Conservation (phyloP, 2,888 invertebrate genomes). For the Automeris io region DNA sequence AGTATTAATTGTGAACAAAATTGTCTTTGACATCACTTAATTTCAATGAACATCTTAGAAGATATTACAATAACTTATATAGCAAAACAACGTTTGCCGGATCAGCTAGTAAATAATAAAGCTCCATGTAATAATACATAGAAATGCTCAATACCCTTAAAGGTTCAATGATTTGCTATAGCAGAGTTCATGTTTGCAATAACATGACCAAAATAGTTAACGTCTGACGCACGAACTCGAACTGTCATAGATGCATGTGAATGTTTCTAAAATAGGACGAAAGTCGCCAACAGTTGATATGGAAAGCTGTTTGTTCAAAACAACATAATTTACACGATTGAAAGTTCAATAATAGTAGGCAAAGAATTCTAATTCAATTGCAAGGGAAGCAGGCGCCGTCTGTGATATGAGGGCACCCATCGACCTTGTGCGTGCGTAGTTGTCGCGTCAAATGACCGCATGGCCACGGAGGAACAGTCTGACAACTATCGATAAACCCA, state of each 20-base stretch:
- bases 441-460: slow-evolving; percentile 31
- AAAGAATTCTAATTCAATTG: slow-evolving; percentile 39
- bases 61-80: no score
- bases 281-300: slow-evolving; percentile 40
- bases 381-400: slow-evolving; percentile 38
- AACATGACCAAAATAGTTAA: slow-evolving; percentile 43
- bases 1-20: no score
- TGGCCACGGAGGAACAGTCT: slow-evolving; percentile 27
- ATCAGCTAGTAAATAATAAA: no score
- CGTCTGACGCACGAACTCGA: slow-evolving; percentile 50
- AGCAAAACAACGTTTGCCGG: no score
- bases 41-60: no score
- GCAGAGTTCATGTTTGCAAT: slow-evolving; percentile 13
- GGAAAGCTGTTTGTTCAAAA: slow-evolving; percentile 43
- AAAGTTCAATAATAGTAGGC: slow-evolving; percentile 29
- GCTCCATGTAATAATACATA: not conserved
- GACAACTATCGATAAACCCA: slow-evolving; percentile 42
- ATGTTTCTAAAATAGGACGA: slow-evolving; percentile 50
- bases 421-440: slow-evolving; percentile 64
- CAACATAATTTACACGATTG: slow-evolving; percentile 30
- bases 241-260: slow-evolving; percentile 48
- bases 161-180: slow-evolving; percentile 2
- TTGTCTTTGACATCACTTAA: no score
- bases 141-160: not conserved
- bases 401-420: slow-evolving; percentile 59